Percentiles rank a stretch among this genome's conserved stretches.
Evolutionary conservation across 2,113 vertebrate species (phyloP).

Genomic region (Balaenoptera acutorostrata): DNA sequence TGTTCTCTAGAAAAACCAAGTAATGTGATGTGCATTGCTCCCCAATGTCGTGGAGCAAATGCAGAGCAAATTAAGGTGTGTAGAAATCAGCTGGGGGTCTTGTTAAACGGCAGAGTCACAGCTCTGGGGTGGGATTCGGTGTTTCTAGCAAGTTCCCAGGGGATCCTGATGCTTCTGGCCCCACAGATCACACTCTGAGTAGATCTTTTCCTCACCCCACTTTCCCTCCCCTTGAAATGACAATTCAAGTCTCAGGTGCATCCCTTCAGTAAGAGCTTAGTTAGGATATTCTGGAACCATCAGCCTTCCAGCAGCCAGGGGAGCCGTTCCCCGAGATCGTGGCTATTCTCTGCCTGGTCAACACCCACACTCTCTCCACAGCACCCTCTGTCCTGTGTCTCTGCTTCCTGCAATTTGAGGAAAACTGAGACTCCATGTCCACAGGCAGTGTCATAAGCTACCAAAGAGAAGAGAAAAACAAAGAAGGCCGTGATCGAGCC

Average conservation of each 20-base stretch:
- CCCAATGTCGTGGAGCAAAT: rapidly evolving
- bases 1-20: background rate
- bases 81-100: rapidly evolving
- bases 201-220: background rate
- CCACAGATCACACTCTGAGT: background rate
- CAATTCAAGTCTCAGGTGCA: rapidly evolving
- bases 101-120: rapidly evolving
- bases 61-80: background rate
- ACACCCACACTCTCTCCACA: background rate
- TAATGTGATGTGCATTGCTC: rapidly evolving
- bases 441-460: background rate
- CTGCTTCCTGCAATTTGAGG: background rate
- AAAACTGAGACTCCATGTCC: background rate
- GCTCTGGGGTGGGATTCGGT: too few relatives aligned
- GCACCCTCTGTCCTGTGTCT: background rate
- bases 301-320: background rate
- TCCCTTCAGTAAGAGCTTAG: background rate
- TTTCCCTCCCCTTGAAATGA: too few relatives aligned
- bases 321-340: background rate
- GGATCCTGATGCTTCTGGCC: background rate
- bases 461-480: background rate
- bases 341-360: background rate
- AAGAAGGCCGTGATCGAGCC: too few relatives aligned
- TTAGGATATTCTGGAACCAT: too few relatives aligned
- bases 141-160: background rate